These are phyloP conservation scores for Lepeophtheirus salmonis DNA, from an alignment of 1,140 invertebrate genomes.

Conservation along the genomic window DNA sequence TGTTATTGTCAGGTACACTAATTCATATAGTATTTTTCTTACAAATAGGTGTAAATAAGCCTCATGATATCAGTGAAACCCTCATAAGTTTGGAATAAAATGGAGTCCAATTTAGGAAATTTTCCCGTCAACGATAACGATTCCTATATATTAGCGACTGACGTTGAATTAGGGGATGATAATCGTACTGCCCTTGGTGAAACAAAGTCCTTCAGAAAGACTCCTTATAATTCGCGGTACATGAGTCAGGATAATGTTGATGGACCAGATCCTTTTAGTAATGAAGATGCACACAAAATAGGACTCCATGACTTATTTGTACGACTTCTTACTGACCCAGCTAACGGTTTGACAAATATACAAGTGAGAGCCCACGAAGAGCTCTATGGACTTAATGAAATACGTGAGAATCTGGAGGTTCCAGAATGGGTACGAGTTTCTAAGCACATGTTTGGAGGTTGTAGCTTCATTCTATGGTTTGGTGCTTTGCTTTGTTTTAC, in stretches of 20 bases:
- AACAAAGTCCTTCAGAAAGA: conserved; percentile 8
- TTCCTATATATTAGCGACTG: conserved; percentile 2
- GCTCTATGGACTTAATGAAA: conserved; percentile 30
- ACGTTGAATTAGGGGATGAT: conserved; percentile 2
- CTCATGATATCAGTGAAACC: no score
- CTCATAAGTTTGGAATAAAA: no score
- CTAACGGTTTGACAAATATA: background rate
- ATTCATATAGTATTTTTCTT: no score
- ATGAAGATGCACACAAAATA: background rate
- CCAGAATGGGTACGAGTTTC: conserved; percentile 39
- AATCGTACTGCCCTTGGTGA: conserved; percentile 2
- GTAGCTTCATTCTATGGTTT: conserved; percentile 35
- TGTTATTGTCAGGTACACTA: no score
- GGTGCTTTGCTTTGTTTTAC: conserved; percentile 37
- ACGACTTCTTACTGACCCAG: conserved; percentile 4
- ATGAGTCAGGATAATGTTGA: background rate
- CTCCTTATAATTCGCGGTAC: conserved; percentile 1
- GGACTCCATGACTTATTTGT: conserved; percentile 4
- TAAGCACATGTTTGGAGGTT: conserved; percentile 37
- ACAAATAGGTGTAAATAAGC: no score
- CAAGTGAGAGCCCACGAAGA: conserved; percentile 25
- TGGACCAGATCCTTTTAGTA: background rate
- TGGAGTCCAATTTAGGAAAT: no score
- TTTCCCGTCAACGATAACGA: conserved; percentile 5
- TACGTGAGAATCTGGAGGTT: conserved; percentile 29